These are phyloP conservation scores for Amblyjoppa fuscipennis DNA, from an alignment of 2,888 invertebrate genomes.

Conservation along the genomic window DNA sequence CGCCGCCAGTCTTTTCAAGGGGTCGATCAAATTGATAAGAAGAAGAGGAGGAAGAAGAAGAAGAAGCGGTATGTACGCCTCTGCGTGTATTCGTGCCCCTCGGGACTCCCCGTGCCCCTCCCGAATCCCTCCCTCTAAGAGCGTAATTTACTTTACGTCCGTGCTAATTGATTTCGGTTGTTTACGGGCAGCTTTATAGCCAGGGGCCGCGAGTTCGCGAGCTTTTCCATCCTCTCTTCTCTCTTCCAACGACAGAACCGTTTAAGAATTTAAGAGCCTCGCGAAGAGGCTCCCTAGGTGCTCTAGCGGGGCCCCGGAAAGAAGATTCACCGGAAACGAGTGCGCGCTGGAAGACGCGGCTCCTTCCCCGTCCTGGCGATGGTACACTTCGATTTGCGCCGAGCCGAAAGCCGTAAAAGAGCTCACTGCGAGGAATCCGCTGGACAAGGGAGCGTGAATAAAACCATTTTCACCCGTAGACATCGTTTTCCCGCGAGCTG, in stretches of 20 bases:
- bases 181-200: conserved; percentile 59
- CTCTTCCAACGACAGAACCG: conserved; percentile 47
- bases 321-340: conserved; percentile 12
- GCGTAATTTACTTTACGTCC: conserved; percentile 60
- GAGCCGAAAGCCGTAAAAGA: conserved; percentile 37
- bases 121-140: conserved; percentile 3
- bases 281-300: not conserved
- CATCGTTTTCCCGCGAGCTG: conserved; percentile 20
- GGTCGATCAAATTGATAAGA: not conserved
- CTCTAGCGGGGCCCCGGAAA: conserved; percentile 7
- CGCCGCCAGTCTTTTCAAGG: not conserved
- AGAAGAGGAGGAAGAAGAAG: not conserved
- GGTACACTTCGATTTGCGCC: conserved; percentile 1
- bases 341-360: conserved; percentile 1
- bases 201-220: conserved; percentile 39
- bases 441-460: conserved; percentile 18
- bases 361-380: not conserved
- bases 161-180: conserved; percentile 64
- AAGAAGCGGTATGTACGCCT: not conserved
- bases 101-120: not conserved
- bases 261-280: conserved; percentile 55
- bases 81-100: not conserved
- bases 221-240: conserved; percentile 16
- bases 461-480: conserved; percentile 40
- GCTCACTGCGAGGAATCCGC: conserved; percentile 10